Conservation (phyloP, 37 sponge, comb jelly and placozoan genomes). For the Ianthella basta region DNA sequence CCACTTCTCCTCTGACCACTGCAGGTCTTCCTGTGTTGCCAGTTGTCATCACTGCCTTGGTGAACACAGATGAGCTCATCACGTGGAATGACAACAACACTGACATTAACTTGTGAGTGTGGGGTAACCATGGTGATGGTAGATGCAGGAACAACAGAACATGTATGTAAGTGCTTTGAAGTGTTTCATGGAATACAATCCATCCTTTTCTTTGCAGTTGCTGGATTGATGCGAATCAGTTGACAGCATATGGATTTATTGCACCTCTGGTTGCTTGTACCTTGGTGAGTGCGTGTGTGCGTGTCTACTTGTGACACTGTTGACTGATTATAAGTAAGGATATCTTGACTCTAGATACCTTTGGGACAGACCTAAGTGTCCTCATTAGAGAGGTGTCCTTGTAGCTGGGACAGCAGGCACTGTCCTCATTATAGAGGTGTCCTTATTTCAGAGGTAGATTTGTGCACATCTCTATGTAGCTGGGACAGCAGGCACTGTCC, state of each 20-base stretch:
- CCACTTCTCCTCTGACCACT: neutral
- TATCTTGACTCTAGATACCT: too few relatives aligned
- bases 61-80: neutral
- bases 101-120: neutral
- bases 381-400: neutral
- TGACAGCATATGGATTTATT: slow-evolving; percentile 2
- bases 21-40: neutral
- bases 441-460: too few relatives aligned
- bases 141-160: neutral
- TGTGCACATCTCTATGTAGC: too few relatives aligned
- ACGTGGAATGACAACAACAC: neutral
- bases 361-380: too few relatives aligned
- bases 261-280: neutral
- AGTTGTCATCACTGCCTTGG: neutral
- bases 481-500: too few relatives aligned
- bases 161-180: neutral
- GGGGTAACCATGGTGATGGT: neutral
- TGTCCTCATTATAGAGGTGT: too few relatives aligned
- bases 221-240: neutral
- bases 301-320: too few relatives aligned
- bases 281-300: neutral
- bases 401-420: too few relatives aligned
- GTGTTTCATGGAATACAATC: neutral
- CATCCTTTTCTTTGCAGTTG: neutral
- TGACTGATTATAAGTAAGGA: too few relatives aligned